Evolutionary conservation across 2,113 vertebrate species (phyloP).

Genomic region (Hydrochoerus hydrochaeris): DNA sequence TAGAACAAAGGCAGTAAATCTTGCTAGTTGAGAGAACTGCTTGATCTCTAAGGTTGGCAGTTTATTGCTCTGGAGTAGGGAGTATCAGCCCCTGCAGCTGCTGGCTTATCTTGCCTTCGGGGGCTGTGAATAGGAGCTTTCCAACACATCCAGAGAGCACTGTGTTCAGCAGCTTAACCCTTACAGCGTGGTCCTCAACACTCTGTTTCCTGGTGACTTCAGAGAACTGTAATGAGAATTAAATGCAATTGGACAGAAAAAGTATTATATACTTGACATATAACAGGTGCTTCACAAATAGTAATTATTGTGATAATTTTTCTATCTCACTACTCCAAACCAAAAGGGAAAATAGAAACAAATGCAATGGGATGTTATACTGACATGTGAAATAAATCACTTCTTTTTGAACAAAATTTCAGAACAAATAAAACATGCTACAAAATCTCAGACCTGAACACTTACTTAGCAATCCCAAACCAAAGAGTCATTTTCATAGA

Average conservation of each 20-base stretch:
- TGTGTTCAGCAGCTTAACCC: neutral
- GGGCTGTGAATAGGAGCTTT: neutral
- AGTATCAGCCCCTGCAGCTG: neutral
- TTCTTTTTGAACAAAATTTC: neutral
- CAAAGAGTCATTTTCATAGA: conserved; percentile 11
- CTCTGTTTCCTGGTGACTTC: neutral
- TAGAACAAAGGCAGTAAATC: neutral
- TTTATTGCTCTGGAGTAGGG: neutral
- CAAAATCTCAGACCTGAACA: conserved; percentile 34
- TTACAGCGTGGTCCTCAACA: neutral
- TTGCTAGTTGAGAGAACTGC: neutral
- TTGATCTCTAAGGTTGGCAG: neutral
- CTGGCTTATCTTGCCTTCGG: neutral
- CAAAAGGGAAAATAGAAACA: conserved; percentile 20
- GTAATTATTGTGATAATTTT: neutral
- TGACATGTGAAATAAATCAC: neutral
- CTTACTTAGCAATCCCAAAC: neutral
- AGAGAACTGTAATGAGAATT: neutral
- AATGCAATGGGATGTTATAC: neutral
- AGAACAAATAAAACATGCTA: neutral
- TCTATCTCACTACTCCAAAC: neutral
- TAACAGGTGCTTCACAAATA: neutral
- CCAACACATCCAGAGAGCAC: neutral
- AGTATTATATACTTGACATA: neutral
- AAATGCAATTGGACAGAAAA: conserved; percentile 36